Evolutionary conservation across 2,888 invertebrate species (phyloP).

Genomic region (Stegophylla sp.): DNA sequence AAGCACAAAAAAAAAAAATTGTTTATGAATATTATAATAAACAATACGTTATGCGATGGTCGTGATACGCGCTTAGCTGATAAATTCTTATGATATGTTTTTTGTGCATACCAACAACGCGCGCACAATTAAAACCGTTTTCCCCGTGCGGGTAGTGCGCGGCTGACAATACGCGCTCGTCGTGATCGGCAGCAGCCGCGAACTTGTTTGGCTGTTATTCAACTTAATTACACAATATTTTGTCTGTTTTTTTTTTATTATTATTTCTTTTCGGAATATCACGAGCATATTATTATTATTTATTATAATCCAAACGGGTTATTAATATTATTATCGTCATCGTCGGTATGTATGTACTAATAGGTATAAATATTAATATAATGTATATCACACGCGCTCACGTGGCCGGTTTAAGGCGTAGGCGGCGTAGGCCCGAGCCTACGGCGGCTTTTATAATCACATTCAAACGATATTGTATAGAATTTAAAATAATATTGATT

Average conservation of each 20-base stretch:
- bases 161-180: no score
- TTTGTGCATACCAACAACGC: no score
- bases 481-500: no score
- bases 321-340: not conserved
- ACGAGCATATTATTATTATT: slow-evolving; percentile 33
- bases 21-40: not conserved
- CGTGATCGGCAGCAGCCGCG: slow-evolving; percentile 1
- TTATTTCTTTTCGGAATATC: slow-evolving; percentile 42
- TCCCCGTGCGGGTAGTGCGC: not conserved
- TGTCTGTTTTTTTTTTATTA: not conserved
- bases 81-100: no score
- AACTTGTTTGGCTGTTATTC: slow-evolving; percentile 44
- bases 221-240: slow-evolving; percentile 46
- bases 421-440: no score
- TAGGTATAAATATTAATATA: not conserved
- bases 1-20: slow-evolving; percentile 33
- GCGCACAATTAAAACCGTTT: slow-evolving; percentile 33
- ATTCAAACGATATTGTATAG: no score
- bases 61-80: not conserved
- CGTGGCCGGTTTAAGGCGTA: no score
- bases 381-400: no score
- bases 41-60: no score
- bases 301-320: slow-evolving; percentile 43
- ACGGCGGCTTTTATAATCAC: no score
- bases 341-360: not conserved